Evolutionary conservation across 1,140 invertebrate species (phyloP), one percentile per base, ranked within the genome.

Genomic region (Papilio xuthus): DNA sequence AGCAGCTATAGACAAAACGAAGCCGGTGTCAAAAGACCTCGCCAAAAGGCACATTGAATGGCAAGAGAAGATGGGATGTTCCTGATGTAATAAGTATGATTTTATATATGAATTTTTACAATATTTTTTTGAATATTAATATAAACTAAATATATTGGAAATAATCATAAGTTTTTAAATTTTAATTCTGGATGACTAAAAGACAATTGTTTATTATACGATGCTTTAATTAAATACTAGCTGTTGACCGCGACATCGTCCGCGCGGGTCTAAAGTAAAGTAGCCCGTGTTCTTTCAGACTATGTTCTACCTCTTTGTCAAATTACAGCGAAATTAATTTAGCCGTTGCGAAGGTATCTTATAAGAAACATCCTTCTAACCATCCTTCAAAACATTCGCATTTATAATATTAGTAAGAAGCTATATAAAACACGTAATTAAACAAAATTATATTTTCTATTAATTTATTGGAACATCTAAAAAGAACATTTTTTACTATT

Each of bases 1-100:
- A 20, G 83, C 86, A 9, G 92, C 91, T 4, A 92, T 93, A 71
- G 88, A 88, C 78, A 92, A 88, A 78, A 93, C 90, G 1, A 93
- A 91, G 41, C 91, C 92, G 0, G 88, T 92, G 0, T 91, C 91
- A 7, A 93, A 88, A 78, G 88, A 89, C 56, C 76, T 92, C 28
- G 81, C 89, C 1, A 84, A 84, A 41, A 86, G 77, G 78, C 90
- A 93, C 71, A 80, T 81, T 42, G 81, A 88, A 0, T 93, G 91
- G 91, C 92, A 93, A 80, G 89, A 80, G 20, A 86, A 91, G 50
- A 91, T 92, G 88, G 92, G 92, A 2, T 93, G 89, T 37, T 84
- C 88, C 0, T 93, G 85, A n/a, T 71, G 8, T 23, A 23, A 71
- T 23, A 41, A n/a, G 23, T 67, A 32, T 26, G n/a, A 71, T 72